Percentiles rank a stretch among this genome's conserved stretches.
Conservation (phyloP, 2,888 invertebrate species). For the Cryptosula pallasiana region DNA sequence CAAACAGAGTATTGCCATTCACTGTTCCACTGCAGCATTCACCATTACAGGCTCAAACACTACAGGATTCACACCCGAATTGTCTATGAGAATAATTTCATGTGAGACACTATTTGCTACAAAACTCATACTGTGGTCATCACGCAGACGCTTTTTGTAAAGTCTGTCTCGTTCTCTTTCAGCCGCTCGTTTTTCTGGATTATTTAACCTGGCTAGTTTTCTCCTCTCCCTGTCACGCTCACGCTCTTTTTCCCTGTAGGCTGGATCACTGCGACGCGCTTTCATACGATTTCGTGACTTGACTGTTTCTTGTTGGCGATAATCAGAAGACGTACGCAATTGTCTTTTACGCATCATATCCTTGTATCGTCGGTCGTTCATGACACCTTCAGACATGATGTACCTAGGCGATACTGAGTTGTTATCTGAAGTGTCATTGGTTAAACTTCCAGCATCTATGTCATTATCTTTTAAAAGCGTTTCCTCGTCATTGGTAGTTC, state of each 20-base stretch:
- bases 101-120: not conserved
- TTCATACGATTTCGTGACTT: slow-evolving; percentile 16
- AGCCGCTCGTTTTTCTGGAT: not conserved
- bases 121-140: not conserved
- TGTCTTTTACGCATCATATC: slow-evolving; percentile 10
- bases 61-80: too few species aligned
- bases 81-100: not conserved
- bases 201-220: not conserved
- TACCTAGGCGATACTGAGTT: not conserved
- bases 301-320: slow-evolving; percentile 17
- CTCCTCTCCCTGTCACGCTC: slow-evolving; percentile 12
- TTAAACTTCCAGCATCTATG: not conserved
- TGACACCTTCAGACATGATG: not conserved
- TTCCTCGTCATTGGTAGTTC: not conserved
- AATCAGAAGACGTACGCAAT: not conserved
- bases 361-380: not conserved
- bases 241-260: slow-evolving; percentile 12
- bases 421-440: not conserved
- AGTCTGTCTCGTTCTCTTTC: slow-evolving; percentile 14
- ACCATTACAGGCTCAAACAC: too few species aligned
- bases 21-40: too few species aligned
- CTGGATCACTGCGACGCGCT: slow-evolving; percentile 18
- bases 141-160: not conserved
- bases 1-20: too few species aligned
- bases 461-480: not conserved